Base-by-base conservation (phyloP, 2,113 vertebrate species). In the Callipepla californica region DNA sequence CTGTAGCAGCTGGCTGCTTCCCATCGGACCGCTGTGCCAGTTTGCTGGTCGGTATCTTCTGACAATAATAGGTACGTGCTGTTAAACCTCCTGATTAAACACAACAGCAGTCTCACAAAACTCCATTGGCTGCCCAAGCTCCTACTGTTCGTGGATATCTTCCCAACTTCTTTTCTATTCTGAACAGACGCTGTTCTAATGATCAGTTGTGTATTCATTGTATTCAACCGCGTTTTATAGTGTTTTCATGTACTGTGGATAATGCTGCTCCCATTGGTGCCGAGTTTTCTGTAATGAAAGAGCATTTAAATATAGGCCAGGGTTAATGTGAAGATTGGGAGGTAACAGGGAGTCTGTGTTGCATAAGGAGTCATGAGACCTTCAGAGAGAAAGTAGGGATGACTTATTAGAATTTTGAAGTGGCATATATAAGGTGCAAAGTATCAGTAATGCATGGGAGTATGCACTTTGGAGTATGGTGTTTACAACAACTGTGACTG, bases 291-390 rank as follows among this genome's bases (percentile, higher is more conserved):
- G 23, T 48, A 61, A 38, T 13, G 58, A 66, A 85, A 68, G 38
- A 44, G 23, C 6, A 1, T 68, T 89, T 94, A 90, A 77, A 91
- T 45, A 38, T 38, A 68, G 51, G 72, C 75, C 32, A n/a, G 70
- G 32, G 58, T 68, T 94, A 86, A 89, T 86, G 67, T 87, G 57
- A 36, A 89, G 84, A 6, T 11, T 89, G 85, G 91, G 89, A 91
- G 78, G 61, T 90, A 91, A 48, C 89, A 40, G 55, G 2, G 58
- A 89, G 68, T 45, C 77, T 87, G 13, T 15, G 5, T 93, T 94
- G 85, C 93, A 70, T 80, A 94, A 96, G 72, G 40, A 95, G 93
- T 96, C 92, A 94, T 89, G 81, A 91, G 96, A 93, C 87, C 78
- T 91, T 17, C 42, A 85, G 92, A 79, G 81, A 89, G 58, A 87